Conservation (phyloP, 1,140 invertebrate genomes). For the Andrena cerasifolii region DNA sequence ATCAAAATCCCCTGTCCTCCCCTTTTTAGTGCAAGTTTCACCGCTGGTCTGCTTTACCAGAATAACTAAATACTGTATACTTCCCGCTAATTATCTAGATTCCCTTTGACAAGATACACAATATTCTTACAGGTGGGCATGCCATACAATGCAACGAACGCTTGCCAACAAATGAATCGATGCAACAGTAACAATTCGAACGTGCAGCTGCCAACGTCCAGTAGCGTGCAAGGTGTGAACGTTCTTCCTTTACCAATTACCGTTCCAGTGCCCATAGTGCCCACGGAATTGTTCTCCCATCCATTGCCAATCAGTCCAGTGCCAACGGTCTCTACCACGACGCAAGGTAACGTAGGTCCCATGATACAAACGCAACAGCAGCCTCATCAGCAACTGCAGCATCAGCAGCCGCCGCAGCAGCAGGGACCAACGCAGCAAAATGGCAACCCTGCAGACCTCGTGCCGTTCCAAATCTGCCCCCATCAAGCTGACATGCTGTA, state of each 20-base stretch:
- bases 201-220: conserved; percentile 63
- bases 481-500: conserved; percentile 75
- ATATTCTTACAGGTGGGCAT: conserved; percentile 70
- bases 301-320: conserved; percentile 63
- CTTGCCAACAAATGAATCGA: conserved; percentile 63
- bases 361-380: conserved; percentile 71
- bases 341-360: conserved; percentile 65
- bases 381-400: conserved; percentile 53
- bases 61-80: no score
- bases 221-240: conserved; percentile 70
- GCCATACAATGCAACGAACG: conserved; percentile 73
- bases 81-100: no score
- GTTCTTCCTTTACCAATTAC: conserved; percentile 74
- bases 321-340: conserved; percentile 48
- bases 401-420: conserved; percentile 58
- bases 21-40: no score
- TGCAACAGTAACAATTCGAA: conserved; percentile 74
- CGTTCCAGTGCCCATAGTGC: conserved; percentile 74
- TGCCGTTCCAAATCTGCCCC: conserved; percentile 75
- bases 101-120: background rate
- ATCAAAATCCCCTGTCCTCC: no score
- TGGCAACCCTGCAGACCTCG: conserved; percentile 65
- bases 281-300: conserved; percentile 76
- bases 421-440: conserved; percentile 59
- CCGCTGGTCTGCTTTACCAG: no score